Evolutionary conservation across 2,888 invertebrate genomes (phyloP).

Genomic region (Watsonalla cultraria): DNA sequence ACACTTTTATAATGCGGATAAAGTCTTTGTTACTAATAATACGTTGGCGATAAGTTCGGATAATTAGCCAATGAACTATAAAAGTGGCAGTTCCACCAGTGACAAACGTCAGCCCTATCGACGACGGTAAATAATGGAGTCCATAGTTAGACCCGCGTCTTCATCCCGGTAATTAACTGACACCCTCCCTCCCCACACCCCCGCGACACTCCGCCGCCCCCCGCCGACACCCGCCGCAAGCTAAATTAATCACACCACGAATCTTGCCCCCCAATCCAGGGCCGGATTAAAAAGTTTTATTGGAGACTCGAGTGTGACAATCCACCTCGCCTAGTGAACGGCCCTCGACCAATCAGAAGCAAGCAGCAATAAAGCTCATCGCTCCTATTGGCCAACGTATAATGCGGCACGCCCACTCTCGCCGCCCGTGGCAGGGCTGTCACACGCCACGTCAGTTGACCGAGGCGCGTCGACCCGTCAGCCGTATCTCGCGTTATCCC

Average conservation of each 20-base stretch:
- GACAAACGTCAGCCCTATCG: constrained; percentile 73
- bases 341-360: constrained; percentile 44
- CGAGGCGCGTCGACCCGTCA: constrained; percentile 75
- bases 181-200: constrained; percentile 24
- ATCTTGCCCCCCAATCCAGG: constrained; percentile 74
- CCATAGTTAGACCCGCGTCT: constrained; percentile 74
- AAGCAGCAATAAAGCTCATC: constrained; percentile 28
- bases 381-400: constrained; percentile 42
- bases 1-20: constrained; percentile 19
- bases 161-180: constrained; percentile 74
- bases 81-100: constrained; percentile 67
- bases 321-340: constrained; percentile 48
- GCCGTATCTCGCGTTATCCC: constrained; percentile 61
- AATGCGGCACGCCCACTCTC: constrained; percentile 46
- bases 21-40: constrained; percentile 28
- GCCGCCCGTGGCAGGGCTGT: constrained; percentile 65
- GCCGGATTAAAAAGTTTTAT: constrained; percentile 77
- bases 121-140: constrained; percentile 73
- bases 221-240: constrained; percentile 37
- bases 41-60: constrained; percentile 19
- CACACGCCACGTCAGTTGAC: constrained; percentile 73
- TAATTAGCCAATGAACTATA: constrained; percentile 66
- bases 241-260: constrained; percentile 77
- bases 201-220: constrained; percentile 11
- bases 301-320: constrained; percentile 68